A percentile compares a stretch with the other conserved stretches of the same genome.
phyloP scores from a whole-genome alignment of 2,888 invertebrate species.

The Apotomis betuletana region DNA sequence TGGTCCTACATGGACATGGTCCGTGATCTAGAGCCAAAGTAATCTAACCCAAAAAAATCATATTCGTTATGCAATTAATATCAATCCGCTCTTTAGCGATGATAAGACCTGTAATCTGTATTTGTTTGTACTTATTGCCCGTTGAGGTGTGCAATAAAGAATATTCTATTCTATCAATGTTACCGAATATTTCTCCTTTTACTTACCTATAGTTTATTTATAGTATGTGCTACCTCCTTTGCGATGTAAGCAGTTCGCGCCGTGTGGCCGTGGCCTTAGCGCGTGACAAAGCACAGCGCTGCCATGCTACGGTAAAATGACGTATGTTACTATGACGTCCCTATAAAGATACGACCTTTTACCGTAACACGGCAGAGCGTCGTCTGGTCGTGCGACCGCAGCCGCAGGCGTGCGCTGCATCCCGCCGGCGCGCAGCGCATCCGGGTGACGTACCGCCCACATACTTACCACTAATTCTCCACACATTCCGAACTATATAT shows the following conservation, averaged over 20 bases:
- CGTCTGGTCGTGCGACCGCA: slow-evolving; percentile 45
- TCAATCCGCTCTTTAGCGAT: too few relatives aligned
- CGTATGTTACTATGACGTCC: too few relatives aligned
- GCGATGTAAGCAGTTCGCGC: slow-evolving; percentile 12
- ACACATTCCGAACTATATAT: slow-evolving; percentile 58
- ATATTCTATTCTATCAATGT: not conserved
- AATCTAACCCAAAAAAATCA: too few relatives aligned
- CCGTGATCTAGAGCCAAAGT: too few relatives aligned
- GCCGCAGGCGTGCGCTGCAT: slow-evolving; percentile 43
- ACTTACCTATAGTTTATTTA: not conserved
- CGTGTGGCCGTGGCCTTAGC: slow-evolving; percentile 32
- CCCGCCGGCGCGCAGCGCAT: slow-evolving; percentile 44
- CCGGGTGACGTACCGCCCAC: slow-evolving; percentile 58
- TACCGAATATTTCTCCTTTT: not conserved
- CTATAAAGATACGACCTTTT: too few relatives aligned
- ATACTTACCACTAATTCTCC: slow-evolving; percentile 56
- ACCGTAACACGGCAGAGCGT: too few relatives aligned
- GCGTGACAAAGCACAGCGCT: slow-evolving; percentile 48
- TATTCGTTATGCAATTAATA: too few relatives aligned
- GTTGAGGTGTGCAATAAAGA: too few relatives aligned
- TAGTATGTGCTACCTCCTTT: slow-evolving; percentile 5
- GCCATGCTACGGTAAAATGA: too few relatives aligned
- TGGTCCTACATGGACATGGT: too few relatives aligned
- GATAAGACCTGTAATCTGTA: too few relatives aligned
- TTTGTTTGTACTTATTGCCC: too few relatives aligned